Evolutionary conservation across 2,888 invertebrate species (phyloP).

Genomic region (Micoletzkya japonica): DNA sequence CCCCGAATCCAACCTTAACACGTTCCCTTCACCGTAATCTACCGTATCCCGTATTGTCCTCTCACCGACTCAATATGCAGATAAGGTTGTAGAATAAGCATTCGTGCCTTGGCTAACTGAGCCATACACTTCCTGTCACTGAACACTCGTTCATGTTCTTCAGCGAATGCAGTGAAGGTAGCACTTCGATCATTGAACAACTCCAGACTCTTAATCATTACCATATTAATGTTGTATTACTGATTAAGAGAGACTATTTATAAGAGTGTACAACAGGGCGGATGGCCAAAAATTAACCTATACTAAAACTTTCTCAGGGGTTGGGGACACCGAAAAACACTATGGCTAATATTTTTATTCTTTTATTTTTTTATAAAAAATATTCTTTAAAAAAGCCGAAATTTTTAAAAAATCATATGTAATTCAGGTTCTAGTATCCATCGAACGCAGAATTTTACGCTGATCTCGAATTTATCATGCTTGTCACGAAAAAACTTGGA

Average conservation of each 20-base stretch:
- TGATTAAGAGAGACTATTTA: background rate
- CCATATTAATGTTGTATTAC: background rate
- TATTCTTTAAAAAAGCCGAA: too few relatives aligned
- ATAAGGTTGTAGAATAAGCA: constrained; percentile 47
- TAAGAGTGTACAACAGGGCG: too few relatives aligned
- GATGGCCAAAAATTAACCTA: too few relatives aligned
- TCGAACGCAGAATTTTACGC: too few relatives aligned
- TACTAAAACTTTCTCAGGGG: too few relatives aligned
- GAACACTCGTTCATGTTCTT: constrained; percentile 35
- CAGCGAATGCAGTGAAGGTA: constrained; percentile 1
- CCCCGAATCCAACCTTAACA: constrained; percentile 31
- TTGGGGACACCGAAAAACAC: too few relatives aligned
- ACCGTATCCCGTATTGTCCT: constrained; percentile 18
- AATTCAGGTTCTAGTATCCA: too few relatives aligned
- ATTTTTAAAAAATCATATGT: too few relatives aligned
- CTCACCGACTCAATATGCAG: constrained; percentile 37
- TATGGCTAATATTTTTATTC: too few relatives aligned
- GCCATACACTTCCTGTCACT: constrained; percentile 52
- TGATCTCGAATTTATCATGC: too few relatives aligned
- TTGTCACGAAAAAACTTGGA: too few relatives aligned
- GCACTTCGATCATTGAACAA: constrained; percentile 8
- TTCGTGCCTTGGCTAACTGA: constrained; percentile 47
- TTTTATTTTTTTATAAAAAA: too few relatives aligned
- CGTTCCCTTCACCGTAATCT: background rate
- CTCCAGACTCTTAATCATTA: background rate